Percentiles rank a stretch among this genome's conserved stretches.
phyloP scores from a whole-genome alignment of 2,797 vertebrate genomes.

The Centroberyx gerrardi region DNA sequence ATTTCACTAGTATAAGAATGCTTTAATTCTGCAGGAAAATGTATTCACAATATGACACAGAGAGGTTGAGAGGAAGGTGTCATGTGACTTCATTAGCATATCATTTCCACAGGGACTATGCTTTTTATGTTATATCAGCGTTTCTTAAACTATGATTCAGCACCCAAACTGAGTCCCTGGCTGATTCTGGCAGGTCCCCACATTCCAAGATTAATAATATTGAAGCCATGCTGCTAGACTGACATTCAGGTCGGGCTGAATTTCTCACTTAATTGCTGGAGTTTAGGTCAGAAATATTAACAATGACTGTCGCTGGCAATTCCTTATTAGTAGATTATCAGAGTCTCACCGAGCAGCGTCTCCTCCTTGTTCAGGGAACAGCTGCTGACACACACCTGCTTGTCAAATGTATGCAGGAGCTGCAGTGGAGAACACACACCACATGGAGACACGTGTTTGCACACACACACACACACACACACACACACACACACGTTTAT shows the following conservation, averaged over 20 bases:
- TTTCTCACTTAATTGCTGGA: neutral
- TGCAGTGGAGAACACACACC: constrained; percentile 65
- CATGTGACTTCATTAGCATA: constrained; percentile 13
- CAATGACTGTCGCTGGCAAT: constrained; percentile 11
- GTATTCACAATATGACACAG: too few relatives aligned
- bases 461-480: neutral
- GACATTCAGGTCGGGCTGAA: neutral
- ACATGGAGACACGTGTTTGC: constrained; percentile 12
- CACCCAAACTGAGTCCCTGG: neutral
- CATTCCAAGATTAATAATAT: neutral
- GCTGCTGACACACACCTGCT: constrained; percentile 91
- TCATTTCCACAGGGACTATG: constrained; percentile 15
- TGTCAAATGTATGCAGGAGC: constrained; percentile 96
- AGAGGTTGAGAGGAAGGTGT: neutral
- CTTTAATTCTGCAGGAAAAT: too few relatives aligned
- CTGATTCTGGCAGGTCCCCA: neutral
- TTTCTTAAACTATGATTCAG: constrained; percentile 11
- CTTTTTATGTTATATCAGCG: neutral
- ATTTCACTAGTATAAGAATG: too few relatives aligned
- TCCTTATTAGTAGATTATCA: constrained; percentile 30
- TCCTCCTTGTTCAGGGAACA: constrained; percentile 95
- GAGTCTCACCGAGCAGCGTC: constrained; percentile 91
- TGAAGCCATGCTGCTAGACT: neutral
- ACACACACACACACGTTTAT: neutral
- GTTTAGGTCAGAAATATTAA: neutral